Percentiles rank a stretch among this genome's conserved stretches.
Conservation (phyloP, 2,888 invertebrate genomes). For the Thumatha senex region DNA sequence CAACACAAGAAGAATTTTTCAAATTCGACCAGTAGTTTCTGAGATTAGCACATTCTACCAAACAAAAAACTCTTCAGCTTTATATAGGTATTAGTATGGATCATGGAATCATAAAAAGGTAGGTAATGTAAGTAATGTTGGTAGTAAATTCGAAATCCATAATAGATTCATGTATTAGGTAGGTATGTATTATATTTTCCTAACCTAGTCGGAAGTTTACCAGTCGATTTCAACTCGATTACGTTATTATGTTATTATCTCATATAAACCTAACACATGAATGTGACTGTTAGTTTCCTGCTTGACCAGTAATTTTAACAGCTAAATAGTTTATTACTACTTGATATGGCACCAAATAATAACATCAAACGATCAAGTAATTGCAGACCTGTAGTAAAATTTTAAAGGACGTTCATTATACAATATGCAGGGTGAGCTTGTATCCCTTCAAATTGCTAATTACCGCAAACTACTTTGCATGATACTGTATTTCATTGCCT, state of each 20-base stretch:
- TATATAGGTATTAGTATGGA: no score
- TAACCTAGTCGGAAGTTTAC: no score
- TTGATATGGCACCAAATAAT: conserved; percentile 3
- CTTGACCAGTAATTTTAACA: conserved; percentile 19
- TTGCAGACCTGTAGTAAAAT: neutral
- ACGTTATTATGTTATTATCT: neutral
- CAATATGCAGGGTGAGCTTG: neutral
- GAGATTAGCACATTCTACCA: no score
- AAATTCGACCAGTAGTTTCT: no score
- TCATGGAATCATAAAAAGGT: no score
- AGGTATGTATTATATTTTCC: no score
- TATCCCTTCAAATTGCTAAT: neutral
- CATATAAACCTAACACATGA: conserved; percentile 16
- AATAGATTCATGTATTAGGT: no score
- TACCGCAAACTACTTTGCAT: neutral
- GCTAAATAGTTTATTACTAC: conserved; percentile 21
- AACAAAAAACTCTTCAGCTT: no score
- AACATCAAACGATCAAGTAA: conserved; percentile 3
- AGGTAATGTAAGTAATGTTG: no score
- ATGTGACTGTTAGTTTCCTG: conserved; percentile 23
- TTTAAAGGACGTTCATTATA: neutral
- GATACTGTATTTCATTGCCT: neutral
- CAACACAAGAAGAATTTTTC: no score
- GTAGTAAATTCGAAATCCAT: no score
- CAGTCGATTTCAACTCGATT: no score